phyloP scores from a whole-genome alignment of 2,113 vertebrate species.

The Ellobius talpinus region DNA sequence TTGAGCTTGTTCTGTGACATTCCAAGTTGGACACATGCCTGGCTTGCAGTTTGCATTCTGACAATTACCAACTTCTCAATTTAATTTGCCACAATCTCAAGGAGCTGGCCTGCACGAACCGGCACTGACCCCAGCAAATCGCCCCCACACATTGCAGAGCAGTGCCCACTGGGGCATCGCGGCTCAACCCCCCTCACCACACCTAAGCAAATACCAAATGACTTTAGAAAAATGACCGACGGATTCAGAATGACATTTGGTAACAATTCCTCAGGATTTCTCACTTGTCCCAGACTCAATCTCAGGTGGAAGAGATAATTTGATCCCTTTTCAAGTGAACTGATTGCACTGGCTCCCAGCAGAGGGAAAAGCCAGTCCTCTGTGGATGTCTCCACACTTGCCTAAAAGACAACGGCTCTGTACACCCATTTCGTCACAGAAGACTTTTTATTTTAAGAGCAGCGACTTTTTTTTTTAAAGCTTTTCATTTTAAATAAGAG shows the following conservation, averaged over 20 bases:
- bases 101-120: slow-evolving; percentile 59
- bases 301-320: slow-evolving; percentile 74
- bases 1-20: neutral
- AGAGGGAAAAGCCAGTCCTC: slow-evolving; percentile 63
- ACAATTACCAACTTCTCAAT: slow-evolving; percentile 44
- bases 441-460: slow-evolving; percentile 74
- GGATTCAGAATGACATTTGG: slow-evolving; percentile 70
- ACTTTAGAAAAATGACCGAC: slow-evolving; percentile 57
- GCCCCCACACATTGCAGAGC: neutral
- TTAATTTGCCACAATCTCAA: slow-evolving; percentile 53
- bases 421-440: slow-evolving; percentile 18
- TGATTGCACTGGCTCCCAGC: slow-evolving; percentile 55
- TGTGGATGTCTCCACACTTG: neutral
- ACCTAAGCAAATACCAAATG: slow-evolving; percentile 58
- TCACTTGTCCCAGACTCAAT: slow-evolving; percentile 58
- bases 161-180: slow-evolving; percentile 54
- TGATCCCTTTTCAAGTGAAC: slow-evolving; percentile 60
- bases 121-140: slow-evolving; percentile 66
- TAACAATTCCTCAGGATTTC: slow-evolving; percentile 56
- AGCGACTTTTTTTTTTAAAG: neutral
- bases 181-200: slow-evolving; percentile 29
- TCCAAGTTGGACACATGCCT: slow-evolving; percentile 55
- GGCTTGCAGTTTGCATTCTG: slow-evolving; percentile 57
- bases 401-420: slow-evolving; percentile 49
- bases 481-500: neutral